These are phyloP conservation scores for Trachurus trachurus DNA, from an alignment of 2,797 vertebrate genomes.

Conservation along the genomic window DNA sequence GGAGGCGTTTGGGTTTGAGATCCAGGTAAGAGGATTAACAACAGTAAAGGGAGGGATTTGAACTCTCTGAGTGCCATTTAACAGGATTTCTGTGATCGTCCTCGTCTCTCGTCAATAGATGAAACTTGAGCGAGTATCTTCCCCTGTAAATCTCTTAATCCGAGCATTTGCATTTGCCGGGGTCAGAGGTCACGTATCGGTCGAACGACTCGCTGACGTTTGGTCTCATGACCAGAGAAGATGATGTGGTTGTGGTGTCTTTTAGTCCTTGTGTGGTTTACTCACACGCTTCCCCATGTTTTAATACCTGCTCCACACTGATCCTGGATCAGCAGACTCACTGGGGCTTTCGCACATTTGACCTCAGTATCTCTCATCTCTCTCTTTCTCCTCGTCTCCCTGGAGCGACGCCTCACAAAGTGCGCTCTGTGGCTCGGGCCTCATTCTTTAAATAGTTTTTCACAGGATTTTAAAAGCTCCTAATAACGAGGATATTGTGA, in stretches of 20 bases:
- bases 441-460: constrained; percentile 52
- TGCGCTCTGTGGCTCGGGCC: constrained; percentile 19
- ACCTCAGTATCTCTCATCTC: constrained; percentile 45
- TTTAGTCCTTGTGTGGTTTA: constrained; percentile 57
- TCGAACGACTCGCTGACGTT: constrained; percentile 16
- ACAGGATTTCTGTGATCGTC: constrained; percentile 36
- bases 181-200: constrained; percentile 53
- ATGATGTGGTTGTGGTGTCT: constrained; percentile 43
- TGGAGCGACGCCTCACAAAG: constrained; percentile 37
- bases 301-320: constrained; percentile 43
- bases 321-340: constrained; percentile 15
- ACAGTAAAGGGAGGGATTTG: not conserved
- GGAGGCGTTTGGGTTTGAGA: constrained; percentile 96
- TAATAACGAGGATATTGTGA: not conserved
- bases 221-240: constrained; percentile 60
- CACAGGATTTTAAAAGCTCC: constrained; percentile 4
- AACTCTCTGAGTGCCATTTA: constrained; percentile 23
- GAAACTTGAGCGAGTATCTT: constrained; percentile 22
- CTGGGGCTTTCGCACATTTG: constrained; percentile 37
- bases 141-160: constrained; percentile 55
- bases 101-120: constrained; percentile 9
- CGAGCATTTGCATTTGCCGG: not conserved
- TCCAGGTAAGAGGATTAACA: constrained; percentile 89
- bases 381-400: not conserved
- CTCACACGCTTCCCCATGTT: constrained; percentile 56